Conservation (phyloP, 2,888 invertebrate species). For the Stictocephala bisonia region DNA sequence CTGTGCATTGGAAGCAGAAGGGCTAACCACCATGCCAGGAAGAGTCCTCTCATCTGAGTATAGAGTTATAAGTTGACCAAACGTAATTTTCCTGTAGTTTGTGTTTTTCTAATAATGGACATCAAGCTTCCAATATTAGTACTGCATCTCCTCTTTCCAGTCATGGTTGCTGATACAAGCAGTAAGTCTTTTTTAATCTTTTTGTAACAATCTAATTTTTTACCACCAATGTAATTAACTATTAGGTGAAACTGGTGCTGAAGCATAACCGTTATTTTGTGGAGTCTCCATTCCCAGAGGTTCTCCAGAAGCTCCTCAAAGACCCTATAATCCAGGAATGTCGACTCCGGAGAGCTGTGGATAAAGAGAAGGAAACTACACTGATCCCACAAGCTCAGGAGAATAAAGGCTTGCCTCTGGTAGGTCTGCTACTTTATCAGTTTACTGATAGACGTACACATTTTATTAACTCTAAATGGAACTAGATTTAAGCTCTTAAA, state of each 20-base stretch:
- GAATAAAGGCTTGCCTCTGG: constrained; percentile 64
- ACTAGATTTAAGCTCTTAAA: too few species aligned
- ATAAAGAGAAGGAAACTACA: constrained; percentile 64
- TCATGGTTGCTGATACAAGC: too few species aligned
- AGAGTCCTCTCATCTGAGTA: too few species aligned
- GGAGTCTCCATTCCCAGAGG: constrained; percentile 94
- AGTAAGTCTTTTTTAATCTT: not conserved
- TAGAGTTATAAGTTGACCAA: not conserved
- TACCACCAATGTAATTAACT: too few species aligned
- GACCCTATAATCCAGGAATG: constrained; percentile 96
- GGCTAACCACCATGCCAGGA: too few species aligned
- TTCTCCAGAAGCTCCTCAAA: constrained; percentile 93
- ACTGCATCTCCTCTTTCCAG: not conserved
- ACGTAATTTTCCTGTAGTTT: not conserved
- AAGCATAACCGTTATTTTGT: constrained; percentile 97
- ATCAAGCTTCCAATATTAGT: not conserved
- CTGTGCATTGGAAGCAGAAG: too few species aligned
- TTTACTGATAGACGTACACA: too few species aligned
- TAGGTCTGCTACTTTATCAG: too few species aligned
- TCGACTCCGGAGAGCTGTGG: constrained; percentile 74
- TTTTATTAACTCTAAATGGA: too few species aligned
- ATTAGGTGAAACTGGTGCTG: constrained; percentile 88
- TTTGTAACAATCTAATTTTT: not conserved
- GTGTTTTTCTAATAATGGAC: not conserved
- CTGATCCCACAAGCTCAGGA: constrained; percentile 71